phyloP scores from a whole-genome alignment of 2,113 vertebrate species.

The Cavia porcellus region DNA sequence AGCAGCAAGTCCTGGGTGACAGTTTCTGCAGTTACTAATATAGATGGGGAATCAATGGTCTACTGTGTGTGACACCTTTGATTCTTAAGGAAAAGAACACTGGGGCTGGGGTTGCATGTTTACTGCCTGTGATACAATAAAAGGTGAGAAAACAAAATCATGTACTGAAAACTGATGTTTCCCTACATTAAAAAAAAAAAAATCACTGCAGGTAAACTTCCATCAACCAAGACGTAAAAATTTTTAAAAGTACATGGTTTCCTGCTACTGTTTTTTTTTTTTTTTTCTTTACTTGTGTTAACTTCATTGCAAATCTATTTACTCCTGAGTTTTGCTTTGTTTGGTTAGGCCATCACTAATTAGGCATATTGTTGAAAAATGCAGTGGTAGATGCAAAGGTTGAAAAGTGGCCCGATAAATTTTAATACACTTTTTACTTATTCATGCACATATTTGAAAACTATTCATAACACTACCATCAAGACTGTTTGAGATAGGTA shows the following conservation, averaged over 20 bases:
- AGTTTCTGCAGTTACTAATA: background rate
- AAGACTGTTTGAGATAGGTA: background rate
- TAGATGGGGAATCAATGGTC: background rate
- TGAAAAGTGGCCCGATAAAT: background rate
- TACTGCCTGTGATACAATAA: background rate
- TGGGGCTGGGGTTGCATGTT: background rate
- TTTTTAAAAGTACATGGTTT: background rate
- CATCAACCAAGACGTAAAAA: background rate
- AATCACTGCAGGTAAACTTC: background rate
- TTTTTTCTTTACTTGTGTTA: background rate
- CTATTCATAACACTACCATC: background rate
- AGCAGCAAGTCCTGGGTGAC: accelerated
- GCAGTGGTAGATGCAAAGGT: background rate
- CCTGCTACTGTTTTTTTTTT: background rate
- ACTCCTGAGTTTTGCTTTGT: background rate
- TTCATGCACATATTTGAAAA: background rate
- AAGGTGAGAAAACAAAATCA: background rate
- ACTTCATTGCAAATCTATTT: background rate
- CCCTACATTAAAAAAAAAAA: background rate
- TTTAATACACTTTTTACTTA: background rate
- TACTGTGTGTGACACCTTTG: background rate
- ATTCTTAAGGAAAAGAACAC: background rate
- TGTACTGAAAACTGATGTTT: background rate
- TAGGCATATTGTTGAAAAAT: background rate
- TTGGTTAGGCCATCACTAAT: background rate